Evolutionary conservation across 2,888 invertebrate species (phyloP), one percentile per base, ranked within the genome.

Genomic region (Graphium colonna): DNA sequence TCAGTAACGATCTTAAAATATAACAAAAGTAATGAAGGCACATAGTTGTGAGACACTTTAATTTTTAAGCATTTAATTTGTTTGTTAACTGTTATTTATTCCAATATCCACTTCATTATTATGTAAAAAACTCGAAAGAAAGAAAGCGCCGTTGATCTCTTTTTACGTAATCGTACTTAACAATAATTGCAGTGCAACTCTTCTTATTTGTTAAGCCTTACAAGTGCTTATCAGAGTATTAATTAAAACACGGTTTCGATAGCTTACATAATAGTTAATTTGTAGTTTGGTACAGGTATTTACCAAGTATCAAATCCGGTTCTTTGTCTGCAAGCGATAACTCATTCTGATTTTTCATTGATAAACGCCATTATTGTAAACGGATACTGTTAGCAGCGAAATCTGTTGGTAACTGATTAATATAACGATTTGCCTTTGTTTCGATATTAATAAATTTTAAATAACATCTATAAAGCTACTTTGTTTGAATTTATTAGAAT

Each of bases 241-340:
- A 52, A 52, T 52, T 48, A 54, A 40, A 54, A 49, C 18, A 38
- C 26, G 36, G 3, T 13, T n/a, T 15, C 17, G 53, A 54, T 54
- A 28, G 40, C 44, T 44, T 54, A 17, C 28, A 15, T 44, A 49
- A 49, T 45, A 54, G 53, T 40, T 44, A 44, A 54, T 49, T 49
- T 54, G 44, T 21, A 53, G 38, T 53, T 18, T 44, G 63, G 61
- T 68, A 65, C 65, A 68, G 66, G 66, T 69, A 65, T 65, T 61
- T 65, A 64, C 60, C 62, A 66, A 57, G 62, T 61, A 67, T 72
- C 62, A 60, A 68, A 66, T 71, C 71, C 72, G 70, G 72, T 65
- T 72, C 72, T 65, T 72, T 72, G 71, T 72, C 65, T 68, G 15
- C 36, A 62, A 60, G 54, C 58, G 55, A 56, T 57, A 62, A 65